These are phyloP conservation scores for Dendrolimus pini DNA, from an alignment of 2,888 invertebrate genomes.

Conservation along the genomic window DNA sequence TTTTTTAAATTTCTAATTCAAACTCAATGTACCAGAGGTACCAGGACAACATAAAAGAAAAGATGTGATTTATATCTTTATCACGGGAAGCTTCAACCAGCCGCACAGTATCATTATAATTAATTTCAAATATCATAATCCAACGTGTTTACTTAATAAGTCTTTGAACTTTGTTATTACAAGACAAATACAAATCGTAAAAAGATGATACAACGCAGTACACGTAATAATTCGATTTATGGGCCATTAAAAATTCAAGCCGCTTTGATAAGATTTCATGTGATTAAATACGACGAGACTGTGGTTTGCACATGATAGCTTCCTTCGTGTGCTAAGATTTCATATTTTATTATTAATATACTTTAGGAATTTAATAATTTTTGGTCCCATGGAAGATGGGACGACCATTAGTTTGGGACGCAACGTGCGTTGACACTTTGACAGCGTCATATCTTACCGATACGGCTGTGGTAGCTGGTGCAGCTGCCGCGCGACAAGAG, in stretches of 20 bases:
- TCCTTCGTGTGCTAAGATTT: too few relatives aligned
- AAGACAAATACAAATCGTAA: constrained; percentile 1
- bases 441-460: too few relatives aligned
- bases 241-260: constrained; percentile 4
- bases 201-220: constrained; percentile 7
- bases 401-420: too few relatives aligned
- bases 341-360: too few relatives aligned
- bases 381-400: too few relatives aligned
- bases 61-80: constrained; percentile 28
- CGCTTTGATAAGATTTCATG: constrained; percentile 8
- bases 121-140: constrained; percentile 36
- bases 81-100: constrained; percentile 4
- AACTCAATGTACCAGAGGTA: constrained; percentile 2
- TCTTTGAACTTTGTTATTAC: constrained; percentile 20
- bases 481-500: too few relatives aligned
- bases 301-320: too few relatives aligned
- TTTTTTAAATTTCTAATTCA: not conserved
- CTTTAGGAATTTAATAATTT: too few relatives aligned
- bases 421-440: too few relatives aligned
- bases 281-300: constrained; percentile 1
- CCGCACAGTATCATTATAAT: constrained; percentile 13
- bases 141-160: constrained; percentile 9
- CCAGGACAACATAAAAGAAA: constrained; percentile 20
- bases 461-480: too few relatives aligned
- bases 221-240: constrained; percentile 7